Evolutionary conservation across 2,888 invertebrate genomes (phyloP).

Genomic region (Ectobius pallidus): DNA sequence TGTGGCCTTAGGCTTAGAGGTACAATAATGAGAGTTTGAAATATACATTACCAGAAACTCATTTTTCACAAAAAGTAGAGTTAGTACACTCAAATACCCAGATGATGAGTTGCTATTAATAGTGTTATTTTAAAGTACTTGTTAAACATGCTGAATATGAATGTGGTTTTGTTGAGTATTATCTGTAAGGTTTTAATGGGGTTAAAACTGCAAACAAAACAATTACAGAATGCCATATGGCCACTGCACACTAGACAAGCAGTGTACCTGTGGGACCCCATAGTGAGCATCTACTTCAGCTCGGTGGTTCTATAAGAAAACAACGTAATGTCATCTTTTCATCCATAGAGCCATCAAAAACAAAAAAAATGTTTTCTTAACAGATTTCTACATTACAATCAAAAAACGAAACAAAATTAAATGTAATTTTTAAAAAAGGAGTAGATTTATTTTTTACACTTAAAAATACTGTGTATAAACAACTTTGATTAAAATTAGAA

Average conservation of each 20-base stretch:
- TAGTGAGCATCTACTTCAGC: constrained; percentile 91
- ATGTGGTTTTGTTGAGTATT: not conserved
- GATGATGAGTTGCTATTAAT: no score
- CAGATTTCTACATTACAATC: constrained; percentile 25
- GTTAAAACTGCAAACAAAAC: constrained; percentile 6
- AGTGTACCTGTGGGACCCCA: constrained; percentile 82
- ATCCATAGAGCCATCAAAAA: not conserved
- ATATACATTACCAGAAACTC: no score
- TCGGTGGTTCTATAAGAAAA: constrained; percentile 80
- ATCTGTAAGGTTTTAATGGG: not conserved
- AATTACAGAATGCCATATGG: constrained; percentile 14
- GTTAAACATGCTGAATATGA: not conserved
- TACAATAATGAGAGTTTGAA: no score
- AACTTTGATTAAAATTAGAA: no score
- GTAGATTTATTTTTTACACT: no score
- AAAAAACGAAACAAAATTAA: constrained; percentile 33
- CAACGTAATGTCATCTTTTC: constrained; percentile 35
- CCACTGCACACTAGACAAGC: constrained; percentile 34
- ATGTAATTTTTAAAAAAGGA: no score
- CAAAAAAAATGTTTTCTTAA: not conserved
- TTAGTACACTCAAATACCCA: no score
- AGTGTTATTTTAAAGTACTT: no score
- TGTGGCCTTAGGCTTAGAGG: no score
- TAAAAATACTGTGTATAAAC: no score
- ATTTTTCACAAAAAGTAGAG: no score